Base-by-base conservation (phyloP, 2,888 invertebrate species). In the Platycheirus rosarum region DNA sequence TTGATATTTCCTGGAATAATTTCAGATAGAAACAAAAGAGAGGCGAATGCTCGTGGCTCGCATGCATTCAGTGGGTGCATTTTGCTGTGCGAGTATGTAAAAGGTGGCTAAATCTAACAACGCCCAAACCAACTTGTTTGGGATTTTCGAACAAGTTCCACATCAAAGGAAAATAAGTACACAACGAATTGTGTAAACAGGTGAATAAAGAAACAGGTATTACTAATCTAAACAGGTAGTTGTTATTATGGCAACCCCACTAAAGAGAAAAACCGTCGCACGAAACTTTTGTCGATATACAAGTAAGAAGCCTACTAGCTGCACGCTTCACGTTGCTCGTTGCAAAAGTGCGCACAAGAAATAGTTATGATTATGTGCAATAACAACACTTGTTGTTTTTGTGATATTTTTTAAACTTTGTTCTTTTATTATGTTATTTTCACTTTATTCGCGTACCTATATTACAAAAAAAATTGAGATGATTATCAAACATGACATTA, bases 171-270 rank as follows among this genome's bases (percentile, higher is more conserved):
- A 60, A 16, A 42, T 13, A 49, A 55, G 23, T 20, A 20, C 23
- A 8, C 20, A 44, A 57, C 26, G 3, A 40, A 60, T 16, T 32
- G 16, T 5, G 29, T 32, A 44, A 62, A 46, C 62, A 62, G 62
- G 62, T 62, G 62, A 44, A 62, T 13, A n/a, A n/a, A 46, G 46
- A 62, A 62, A 62, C 62, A 62, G 57, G 57, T 57, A 57, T 26
- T 23, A 14, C 7, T 40, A 16, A 44, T 18, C 11, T n/a, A 62
- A 62, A 44, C 62, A 46, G 44, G 44, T 46, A 46, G 32, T 29
- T 13, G 32, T 7, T 26, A 49, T 51, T 32, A 32, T 32, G 8
- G 8, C 29, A 32, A 6, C 8, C 6, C 29, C 3, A 8, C 8
- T 32, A 23, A 23, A 4, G 8, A 1, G 29, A 8, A 32, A 26